Percentiles rank a stretch among this genome's conserved stretches.
These are phyloP conservation scores for Eonycteris spelaea DNA, from an alignment of 2,113 vertebrate species.

Conservation along the genomic window DNA sequence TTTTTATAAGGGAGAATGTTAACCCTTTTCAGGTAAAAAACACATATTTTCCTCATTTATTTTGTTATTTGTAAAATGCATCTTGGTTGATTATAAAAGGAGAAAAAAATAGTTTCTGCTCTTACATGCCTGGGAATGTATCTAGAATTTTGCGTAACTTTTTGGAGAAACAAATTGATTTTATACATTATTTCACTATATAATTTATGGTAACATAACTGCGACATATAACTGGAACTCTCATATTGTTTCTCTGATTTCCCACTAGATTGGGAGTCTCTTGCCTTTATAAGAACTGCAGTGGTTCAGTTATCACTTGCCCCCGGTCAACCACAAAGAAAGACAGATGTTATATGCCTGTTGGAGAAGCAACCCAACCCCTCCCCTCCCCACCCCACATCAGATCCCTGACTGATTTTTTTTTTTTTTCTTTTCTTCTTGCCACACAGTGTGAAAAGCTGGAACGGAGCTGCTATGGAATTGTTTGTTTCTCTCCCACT, in stretches of 20 bases:
- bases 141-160: background rate
- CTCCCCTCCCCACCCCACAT: rapidly evolving
- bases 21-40: background rate
- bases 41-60: background rate
- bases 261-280: background rate
- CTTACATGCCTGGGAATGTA: background rate
- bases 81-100: background rate
- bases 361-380: background rate
- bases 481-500: background rate
- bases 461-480: background rate
- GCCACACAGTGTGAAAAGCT: background rate
- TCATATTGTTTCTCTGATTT: conserved; percentile 4
- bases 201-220: background rate
- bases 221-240: background rate
- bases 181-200: background rate
- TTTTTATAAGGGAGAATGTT: background rate
- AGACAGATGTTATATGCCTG: background rate
- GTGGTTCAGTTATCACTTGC: background rate
- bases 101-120: background rate
- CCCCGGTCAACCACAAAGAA: background rate
- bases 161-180: background rate
- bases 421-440: background rate
- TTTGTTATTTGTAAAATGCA: background rate
- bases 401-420: background rate
- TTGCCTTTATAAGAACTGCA: background rate